Percentiles rank a stretch among this genome's conserved stretches.
These are phyloP conservation scores for Brachypterus glaber DNA, from an alignment of 2,888 invertebrate genomes.

Conservation along the genomic window DNA sequence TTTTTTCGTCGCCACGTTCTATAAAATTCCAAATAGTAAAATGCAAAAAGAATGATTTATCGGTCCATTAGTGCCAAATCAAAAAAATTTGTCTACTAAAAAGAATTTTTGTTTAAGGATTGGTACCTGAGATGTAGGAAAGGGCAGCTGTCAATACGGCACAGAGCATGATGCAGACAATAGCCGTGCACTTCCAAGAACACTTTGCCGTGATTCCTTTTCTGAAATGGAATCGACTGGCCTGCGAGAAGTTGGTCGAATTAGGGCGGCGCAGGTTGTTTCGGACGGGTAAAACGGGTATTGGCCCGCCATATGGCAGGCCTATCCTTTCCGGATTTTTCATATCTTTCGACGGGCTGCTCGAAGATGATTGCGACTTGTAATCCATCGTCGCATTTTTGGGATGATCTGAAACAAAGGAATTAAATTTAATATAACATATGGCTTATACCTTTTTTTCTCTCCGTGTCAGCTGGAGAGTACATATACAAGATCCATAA, in stretches of 20 bases:
- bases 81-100: too few species aligned
- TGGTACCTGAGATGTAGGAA: constrained; percentile 83
- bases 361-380: constrained; percentile 74
- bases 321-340: constrained; percentile 44
- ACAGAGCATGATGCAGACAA: constrained; percentile 76
- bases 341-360: constrained; percentile 72
- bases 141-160: constrained; percentile 74
- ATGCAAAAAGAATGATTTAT: constrained; percentile 1
- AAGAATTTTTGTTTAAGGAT: too few species aligned
- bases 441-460: too few species aligned
- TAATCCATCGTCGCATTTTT: constrained; percentile 84
- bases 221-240: constrained; percentile 75
- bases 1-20: too few species aligned
- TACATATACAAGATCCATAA: too few species aligned
- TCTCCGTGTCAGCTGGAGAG: too few species aligned
- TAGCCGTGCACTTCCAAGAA: constrained; percentile 87
- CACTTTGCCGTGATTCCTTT: constrained; percentile 79
- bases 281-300: constrained; percentile 67
- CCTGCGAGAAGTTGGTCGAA: constrained; percentile 63
- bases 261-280: constrained; percentile 57
- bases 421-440: constrained; percentile 4
- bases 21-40: too few species aligned
- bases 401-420: constrained; percentile 60
- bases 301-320: constrained; percentile 33
- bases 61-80: neutral